Evolutionary conservation across 2,113 vertebrate genomes (phyloP), one percentile per base, ranked within the genome.

Genomic region (Gadus chalcogrammus): DNA sequence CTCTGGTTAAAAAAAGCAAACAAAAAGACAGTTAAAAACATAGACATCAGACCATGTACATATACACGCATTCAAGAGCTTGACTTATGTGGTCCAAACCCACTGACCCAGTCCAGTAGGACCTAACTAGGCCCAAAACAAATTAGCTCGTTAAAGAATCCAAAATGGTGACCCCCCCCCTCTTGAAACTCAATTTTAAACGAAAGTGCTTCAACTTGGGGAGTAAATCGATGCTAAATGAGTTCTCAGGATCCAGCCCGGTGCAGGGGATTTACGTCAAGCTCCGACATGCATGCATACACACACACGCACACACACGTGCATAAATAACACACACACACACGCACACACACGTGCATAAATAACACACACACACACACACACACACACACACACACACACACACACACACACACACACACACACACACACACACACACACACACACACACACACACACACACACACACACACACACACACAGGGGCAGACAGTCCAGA

Each of bases 321-420:
- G 55, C 31, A 20, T 18, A 42, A 58, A 27, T 3, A 27, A 35
- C 73, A 65, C 15, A 74, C 22, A 72, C 1, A 84, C 18, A 83
- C 48, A 84, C 35, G 86, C 67, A 75, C 38, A 78, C 61, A n/a
- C n/a, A n/a, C n/a, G n/a, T n/a, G n/a, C n/a, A n/a, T n/a, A n/a
- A n/a, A n/a, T n/a, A n/a, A n/a, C n/a, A n/a, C n/a, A n/a, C n/a
- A n/a, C n/a, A n/a, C n/a, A n/a, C n/a, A n/a, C n/a, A n/a, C n/a
- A n/a, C n/a, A n/a, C n/a, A n/a, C n/a, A n/a, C n/a, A n/a, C n/a
- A n/a, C 52, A 35, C 73, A 65, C 15, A 74, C 22, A 72, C 1
- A 84, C 18, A 83, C 48, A 84, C 35, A 87, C 67, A 75, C 38
- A 78, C 61, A n/a, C n/a, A n/a, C n/a, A n/a, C n/a, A n/a, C n/a